A percentile compares a stretch with the other conserved stretches of the same genome.
phyloP scores from a whole-genome alignment of 2,113 vertebrate genomes.

The Ctenomys sociabilis region DNA sequence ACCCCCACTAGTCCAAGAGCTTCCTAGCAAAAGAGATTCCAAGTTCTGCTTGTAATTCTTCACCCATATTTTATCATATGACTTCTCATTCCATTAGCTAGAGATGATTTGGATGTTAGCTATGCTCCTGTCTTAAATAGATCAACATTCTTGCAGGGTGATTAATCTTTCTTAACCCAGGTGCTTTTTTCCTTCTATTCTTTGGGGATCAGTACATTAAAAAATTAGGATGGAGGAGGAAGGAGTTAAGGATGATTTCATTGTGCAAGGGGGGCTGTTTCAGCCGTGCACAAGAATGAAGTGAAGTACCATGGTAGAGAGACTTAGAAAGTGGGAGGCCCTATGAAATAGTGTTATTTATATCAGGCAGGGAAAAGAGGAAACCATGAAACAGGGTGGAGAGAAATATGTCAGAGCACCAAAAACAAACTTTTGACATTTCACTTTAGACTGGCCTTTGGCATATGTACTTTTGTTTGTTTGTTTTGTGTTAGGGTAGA shows the following conservation, averaged over 20 bases:
- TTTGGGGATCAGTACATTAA: slow-evolving; percentile 31
- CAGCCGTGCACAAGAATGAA: neutral
- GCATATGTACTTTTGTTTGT: neutral
- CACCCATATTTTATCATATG: neutral
- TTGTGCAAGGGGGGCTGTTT: neutral
- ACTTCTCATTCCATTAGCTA: neutral
- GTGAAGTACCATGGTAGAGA: neutral
- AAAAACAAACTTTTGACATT: neutral
- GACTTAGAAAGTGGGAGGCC: neutral
- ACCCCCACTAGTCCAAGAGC: neutral
- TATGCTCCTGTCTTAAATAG: slow-evolving; percentile 26
- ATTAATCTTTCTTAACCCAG: neutral
- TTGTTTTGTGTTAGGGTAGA: neutral
- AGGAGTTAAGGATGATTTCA: slow-evolving; percentile 21
- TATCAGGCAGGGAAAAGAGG: neutral
- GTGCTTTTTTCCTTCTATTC: neutral
- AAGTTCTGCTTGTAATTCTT: neutral
- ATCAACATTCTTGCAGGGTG: neutral
- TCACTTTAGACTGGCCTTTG: neutral
- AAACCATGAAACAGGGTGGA: neutral
- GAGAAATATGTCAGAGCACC: neutral
- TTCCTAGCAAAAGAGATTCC: neutral
- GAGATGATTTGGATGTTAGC: slow-evolving; percentile 16
- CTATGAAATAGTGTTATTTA: neutral
- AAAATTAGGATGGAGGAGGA: neutral